phyloP scores from a whole-genome alignment of 2,113 vertebrate genomes.

The Penelope pileata region DNA sequence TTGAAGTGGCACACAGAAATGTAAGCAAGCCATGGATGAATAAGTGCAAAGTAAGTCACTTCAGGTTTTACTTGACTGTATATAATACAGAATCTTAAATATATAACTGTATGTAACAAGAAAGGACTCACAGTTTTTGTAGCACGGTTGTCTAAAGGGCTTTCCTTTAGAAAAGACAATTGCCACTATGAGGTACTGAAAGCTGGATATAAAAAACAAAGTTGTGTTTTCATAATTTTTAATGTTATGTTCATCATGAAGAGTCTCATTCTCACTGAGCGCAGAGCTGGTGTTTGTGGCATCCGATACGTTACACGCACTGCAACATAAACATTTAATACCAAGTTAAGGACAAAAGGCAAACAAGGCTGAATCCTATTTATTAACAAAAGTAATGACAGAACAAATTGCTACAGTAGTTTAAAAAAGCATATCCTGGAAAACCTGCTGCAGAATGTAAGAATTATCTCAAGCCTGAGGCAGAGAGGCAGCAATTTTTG shows the following conservation, averaged over 20 bases:
- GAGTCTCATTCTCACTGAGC: constrained; percentile 71
- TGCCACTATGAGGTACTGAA: constrained; percentile 97
- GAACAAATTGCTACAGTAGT: not conserved
- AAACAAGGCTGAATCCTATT: not conserved
- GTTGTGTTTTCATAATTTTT: constrained; percentile 95
- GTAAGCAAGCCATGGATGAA: not conserved
- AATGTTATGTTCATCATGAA: constrained; percentile 86
- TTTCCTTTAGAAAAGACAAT: constrained; percentile 97
- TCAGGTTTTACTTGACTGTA: not conserved
- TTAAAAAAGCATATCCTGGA: not conserved
- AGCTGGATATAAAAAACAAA: constrained; percentile 94
- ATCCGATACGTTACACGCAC: constrained; percentile 80
- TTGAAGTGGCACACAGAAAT: not conserved
- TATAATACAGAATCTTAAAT: not conserved
- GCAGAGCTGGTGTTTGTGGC: constrained; percentile 59
- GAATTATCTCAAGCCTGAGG: not conserved
- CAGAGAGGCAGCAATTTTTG: not conserved
- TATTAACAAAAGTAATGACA: not conserved
- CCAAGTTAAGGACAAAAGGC: not conserved
- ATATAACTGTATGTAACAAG: not conserved
- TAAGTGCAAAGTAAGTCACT: not conserved
- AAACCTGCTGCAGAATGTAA: not conserved
- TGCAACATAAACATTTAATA: constrained; percentile 38
- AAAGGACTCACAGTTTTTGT: constrained; percentile 90
- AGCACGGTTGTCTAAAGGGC: constrained; percentile 96